phyloP scores from a whole-genome alignment of 2,113 vertebrate species.

The Pseudorhombus dupliciocellatus region DNA sequence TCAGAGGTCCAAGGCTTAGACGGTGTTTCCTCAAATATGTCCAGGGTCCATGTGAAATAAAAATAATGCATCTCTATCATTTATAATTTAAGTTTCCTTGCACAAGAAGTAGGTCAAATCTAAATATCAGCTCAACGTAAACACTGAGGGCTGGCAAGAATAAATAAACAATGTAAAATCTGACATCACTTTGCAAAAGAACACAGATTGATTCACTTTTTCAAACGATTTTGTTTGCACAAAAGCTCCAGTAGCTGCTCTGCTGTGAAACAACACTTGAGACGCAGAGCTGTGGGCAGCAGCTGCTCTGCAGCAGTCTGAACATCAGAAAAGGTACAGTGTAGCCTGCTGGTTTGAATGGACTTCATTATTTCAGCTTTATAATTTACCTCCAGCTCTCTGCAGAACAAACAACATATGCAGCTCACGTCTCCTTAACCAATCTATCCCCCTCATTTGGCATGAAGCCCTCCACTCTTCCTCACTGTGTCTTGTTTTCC shows the following conservation, averaged over 20 bases:
- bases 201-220: slow-evolving; percentile 12
- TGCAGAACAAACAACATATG: slow-evolving; percentile 38
- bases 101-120: not conserved
- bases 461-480: slow-evolving; percentile 18
- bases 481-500: slow-evolving; percentile 14
- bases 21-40: not conserved
- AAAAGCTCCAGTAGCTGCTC: slow-evolving; percentile 8
- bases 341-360: slow-evolving; percentile 28
- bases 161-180: slow-evolving; percentile 1
- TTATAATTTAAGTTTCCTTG: not conserved
- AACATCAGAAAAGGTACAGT: slow-evolving; percentile 10
- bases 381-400: slow-evolving; percentile 25
- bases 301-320: not conserved
- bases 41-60: not conserved
- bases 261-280: slow-evolving; percentile 1
- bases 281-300: not conserved
- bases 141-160: not conserved
- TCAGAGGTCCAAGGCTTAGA: not conserved
- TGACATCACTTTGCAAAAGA: slow-evolving; percentile 1
- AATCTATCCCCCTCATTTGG: slow-evolving; percentile 29
- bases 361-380: slow-evolving; percentile 28
- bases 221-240: slow-evolving; percentile 31
- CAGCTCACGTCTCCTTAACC: slow-evolving; percentile 32
- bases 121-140: not conserved
- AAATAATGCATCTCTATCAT: not conserved